Base-by-base conservation (phyloP, 2,113 vertebrate genomes). In the Crotalus tigris region DNA sequence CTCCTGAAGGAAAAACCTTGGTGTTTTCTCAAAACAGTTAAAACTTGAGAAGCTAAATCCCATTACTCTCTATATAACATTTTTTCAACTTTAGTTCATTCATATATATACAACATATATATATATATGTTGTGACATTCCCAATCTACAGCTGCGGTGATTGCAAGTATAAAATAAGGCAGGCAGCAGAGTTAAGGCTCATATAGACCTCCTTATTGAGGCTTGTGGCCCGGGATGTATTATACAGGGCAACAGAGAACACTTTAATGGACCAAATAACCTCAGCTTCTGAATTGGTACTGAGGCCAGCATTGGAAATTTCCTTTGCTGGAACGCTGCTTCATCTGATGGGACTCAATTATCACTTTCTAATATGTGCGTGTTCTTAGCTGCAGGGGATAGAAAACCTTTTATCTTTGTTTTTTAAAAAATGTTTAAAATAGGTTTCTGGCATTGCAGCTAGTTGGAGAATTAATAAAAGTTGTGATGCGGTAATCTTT, bases 361-460 rank as follows among this genome's bases (percentile, higher is more conserved):
- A 90, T 90, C 92, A 23, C 92, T 93, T 90, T 93, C 81, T 93
- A 23, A 86, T 92, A 85, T 93, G 92, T 93, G 89, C 69, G 19
- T 87, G 8, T 53, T 85, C 92, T 90, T 64, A 54, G 49, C 92
- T 64, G 81, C 81, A 87, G 57, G 49, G 75, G 92, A 53, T 61
- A 51, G 44, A 51, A 90, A 24, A 86, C 64, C 23, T 54, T 87
- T 93, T 54, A 13, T 51, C 81, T 92, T 81, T 81, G 33, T 39
- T 75, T 81, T 61, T 75, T 54, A 51, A 90, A 75, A 58, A 58
- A 75, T 1, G 85, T 90, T 90, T 53, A 90, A 86, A 93, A 86
- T 93, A 93, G 92, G 19, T 4, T 51, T 53, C 44, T 54, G 49
- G 53, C 85, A 10, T 57, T 51, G 87, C 88, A 92, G 29, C 64